Percentiles rank a stretch among this genome's conserved stretches.
These are phyloP conservation scores for Acleris holmiana DNA, from an alignment of 2,888 invertebrate species.

Conservation along the genomic window DNA sequence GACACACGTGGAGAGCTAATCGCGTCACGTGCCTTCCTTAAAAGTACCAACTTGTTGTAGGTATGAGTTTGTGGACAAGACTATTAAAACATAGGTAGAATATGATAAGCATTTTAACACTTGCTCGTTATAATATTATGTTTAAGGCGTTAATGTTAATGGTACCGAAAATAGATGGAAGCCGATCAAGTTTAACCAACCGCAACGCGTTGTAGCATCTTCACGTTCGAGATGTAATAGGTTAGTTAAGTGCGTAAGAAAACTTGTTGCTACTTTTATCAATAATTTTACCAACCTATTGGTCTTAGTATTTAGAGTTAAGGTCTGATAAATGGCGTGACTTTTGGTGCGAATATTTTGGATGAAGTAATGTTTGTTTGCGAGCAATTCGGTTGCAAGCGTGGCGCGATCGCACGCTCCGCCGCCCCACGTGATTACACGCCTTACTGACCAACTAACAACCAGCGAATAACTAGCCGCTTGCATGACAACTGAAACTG, in stretches of 20 bases:
- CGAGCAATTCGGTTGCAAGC: conserved; percentile 58
- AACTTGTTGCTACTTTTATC: no score
- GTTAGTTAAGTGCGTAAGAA: conserved; percentile 9
- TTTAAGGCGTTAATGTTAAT: conserved; percentile 14
- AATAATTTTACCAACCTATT: no score
- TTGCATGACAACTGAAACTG: conserved; percentile 18
- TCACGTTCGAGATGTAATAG: conserved; percentile 21
- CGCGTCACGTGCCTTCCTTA: conserved; percentile 50
- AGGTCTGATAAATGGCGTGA: background rate
- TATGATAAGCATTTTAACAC: conserved; percentile 21
- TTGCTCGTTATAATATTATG: conserved; percentile 14
- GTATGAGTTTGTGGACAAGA: background rate
- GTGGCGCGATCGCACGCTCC: conserved; percentile 63
- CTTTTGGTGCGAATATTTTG: conserved; percentile 20
- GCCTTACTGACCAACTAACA: conserved; percentile 72
- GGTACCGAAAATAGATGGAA: conserved; percentile 22
- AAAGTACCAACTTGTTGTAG: background rate
- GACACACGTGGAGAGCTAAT: conserved; percentile 64
- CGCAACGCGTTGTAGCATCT: conserved; percentile 13
- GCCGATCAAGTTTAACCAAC: conserved; percentile 22
- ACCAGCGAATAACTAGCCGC: conserved; percentile 56
- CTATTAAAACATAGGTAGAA: conserved; percentile 7
- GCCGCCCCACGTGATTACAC: conserved; percentile 70
- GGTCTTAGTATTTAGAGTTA: background rate
- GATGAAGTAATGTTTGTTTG: conserved; percentile 42